Base-by-base conservation (phyloP, 2,888 invertebrate species). In the Thecophora atra region DNA sequence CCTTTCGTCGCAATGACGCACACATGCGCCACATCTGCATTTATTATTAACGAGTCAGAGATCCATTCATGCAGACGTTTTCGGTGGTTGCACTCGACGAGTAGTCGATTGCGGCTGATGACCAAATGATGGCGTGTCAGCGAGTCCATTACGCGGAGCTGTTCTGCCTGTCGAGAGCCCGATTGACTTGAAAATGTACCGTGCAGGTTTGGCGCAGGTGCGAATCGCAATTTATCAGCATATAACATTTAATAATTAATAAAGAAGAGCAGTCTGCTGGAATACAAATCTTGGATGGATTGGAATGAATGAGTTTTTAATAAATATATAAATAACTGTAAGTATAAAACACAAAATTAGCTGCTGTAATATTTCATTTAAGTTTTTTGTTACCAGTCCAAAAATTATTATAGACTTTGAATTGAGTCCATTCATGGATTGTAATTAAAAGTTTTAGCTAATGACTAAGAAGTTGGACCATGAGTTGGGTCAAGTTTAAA, bases 11-110 rank as follows among this genome's bases (percentile, higher is more conserved):
- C 44, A 19, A 62, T 58, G 75, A 73, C 75, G 74, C 74, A 78
- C 79, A 81, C 78, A 81, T 81, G 81, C 79, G 79, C 77, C 76
- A 78, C 78, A 80, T 78, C 77, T 83, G 82, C 80, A 83, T 37
- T 37, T 37, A 37, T 83, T 83, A 82, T 83, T 83, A 81, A 83
- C 83, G 81, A 78, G 78, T 77, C 72, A 69, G 71, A 44, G 54
- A 74, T 69, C 60, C 66, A 65, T 71, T 62, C 76, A 77, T 78
- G 6, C 8, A 15, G 58, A 58, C 26, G 21, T 26, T 21, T 76
- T 75, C 76, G 73, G 73, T 73, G 72, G 70, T 71, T 73, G 65
- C 58, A 63, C 1, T 62, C 56, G 26, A 70, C 68, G 65, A 56
- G 72, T 60, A 72, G 72, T 67, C 51, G 63, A 56, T 2, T 24